phyloP scores from a whole-genome alignment of 2,888 invertebrate genomes.

The Lochmaea capreae region DNA sequence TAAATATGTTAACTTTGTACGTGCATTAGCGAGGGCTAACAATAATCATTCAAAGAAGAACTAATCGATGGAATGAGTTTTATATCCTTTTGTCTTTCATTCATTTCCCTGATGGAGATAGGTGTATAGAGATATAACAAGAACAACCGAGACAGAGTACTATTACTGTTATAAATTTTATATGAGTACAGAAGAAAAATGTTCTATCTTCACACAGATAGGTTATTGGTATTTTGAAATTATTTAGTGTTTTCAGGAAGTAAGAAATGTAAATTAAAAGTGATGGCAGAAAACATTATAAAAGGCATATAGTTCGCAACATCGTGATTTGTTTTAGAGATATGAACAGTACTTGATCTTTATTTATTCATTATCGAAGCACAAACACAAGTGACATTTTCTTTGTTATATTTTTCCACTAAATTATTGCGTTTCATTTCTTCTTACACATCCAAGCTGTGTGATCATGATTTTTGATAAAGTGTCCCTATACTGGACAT shows the following conservation, averaged over 20 bases:
- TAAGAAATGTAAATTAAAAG: constrained; percentile 2
- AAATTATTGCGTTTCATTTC: constrained; percentile 43
- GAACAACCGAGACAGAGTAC: not conserved
- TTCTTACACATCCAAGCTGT: constrained; percentile 15
- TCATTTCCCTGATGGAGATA: not conserved
- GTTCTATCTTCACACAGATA: not conserved
- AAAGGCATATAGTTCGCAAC: not conserved
- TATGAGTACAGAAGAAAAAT: not conserved
- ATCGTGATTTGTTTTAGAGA: constrained; percentile 21
- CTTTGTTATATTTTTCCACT: constrained; percentile 50
- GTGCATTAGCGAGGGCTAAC: not conserved
- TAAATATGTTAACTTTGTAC: not conserved
- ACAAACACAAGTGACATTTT: constrained; percentile 46
- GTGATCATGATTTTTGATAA: constrained; percentile 20
- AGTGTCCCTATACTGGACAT: constrained; percentile 6
- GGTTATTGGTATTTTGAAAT: not conserved
- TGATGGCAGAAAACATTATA: constrained; percentile 7
- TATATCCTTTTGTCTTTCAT: not conserved
- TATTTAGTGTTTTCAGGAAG: not conserved
- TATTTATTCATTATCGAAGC: constrained; percentile 24
- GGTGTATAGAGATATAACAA: not conserved
- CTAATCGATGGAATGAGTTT: not conserved
- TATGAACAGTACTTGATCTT: constrained; percentile 35
- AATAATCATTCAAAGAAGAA: not conserved
- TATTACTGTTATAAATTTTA: not conserved